Evolutionary conservation across 2,113 vertebrate species (phyloP), one percentile per base, ranked within the genome.

Genomic region (Atrichornis clamosus): DNA sequence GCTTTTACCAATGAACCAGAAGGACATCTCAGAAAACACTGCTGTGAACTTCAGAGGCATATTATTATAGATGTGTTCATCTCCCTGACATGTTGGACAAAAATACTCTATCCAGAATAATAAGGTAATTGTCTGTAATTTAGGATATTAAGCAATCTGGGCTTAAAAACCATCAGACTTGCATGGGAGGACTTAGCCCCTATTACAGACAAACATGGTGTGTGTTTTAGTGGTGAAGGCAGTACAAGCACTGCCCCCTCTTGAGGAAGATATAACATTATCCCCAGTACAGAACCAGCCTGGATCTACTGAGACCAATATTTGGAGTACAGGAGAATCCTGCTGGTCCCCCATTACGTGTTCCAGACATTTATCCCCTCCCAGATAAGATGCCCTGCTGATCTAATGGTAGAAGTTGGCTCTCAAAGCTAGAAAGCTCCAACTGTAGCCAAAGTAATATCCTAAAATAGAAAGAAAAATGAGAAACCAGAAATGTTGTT

Each of bases 401-500:
- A 95, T 91, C 69, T 91, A 85, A 82, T 52, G 73, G 93, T 74
- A 93, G 88, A 92, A 64, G 72, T 95, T 95, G 93, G 86, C 94
- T 95, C 69, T 89, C 84, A 83, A 77, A 81, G 41, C 82, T 93
- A 96, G 93, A 96, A 96, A 97, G 67, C 87, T 96, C 72, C 69
- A 89, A 83, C 83, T 95, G 85, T 93, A 95, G 90, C 95, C 96
- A 91, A 93, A 94, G 83, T 79, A 92, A 84, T 87, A 95, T 93
- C 96, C 55, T 75, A 96, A 97, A 97, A 97, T 97, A 97, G 96
- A 96, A 95, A 91, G 93, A 92, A 96, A 89, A 97, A 96, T 65
- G 94, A 96, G 87, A 96, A 96, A 84, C 77, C 82, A 95, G 93
- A 97, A 94, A 93, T 93, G 72, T 94, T 96, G 93, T 97, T 97